Conservation (phyloP, 2,888 invertebrate genomes). For the Ferdinandea cuprea region DNA sequence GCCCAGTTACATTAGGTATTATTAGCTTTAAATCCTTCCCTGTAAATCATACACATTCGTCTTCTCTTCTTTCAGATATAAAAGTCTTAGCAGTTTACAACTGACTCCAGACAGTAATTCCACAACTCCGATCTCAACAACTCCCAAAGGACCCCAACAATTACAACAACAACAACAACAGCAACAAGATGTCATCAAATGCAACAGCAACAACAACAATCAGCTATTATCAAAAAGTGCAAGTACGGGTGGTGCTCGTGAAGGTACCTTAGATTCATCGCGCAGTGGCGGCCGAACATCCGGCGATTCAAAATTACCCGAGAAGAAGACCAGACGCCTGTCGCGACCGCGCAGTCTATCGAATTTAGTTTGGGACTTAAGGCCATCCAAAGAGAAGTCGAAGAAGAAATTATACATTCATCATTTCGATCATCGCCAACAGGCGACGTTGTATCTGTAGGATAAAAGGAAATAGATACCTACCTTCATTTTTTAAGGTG, state of each 20-base stretch:
- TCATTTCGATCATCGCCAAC: slow-evolving; percentile 83
- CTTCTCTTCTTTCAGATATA: slow-evolving; percentile 79
- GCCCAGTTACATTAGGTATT: too few species aligned
- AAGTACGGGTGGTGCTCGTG: slow-evolving; percentile 84
- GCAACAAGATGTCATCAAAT: slow-evolving; percentile 80
- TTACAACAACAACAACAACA: slow-evolving; percentile 72
- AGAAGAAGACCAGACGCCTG: slow-evolving; percentile 91
- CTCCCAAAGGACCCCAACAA: slow-evolving; percentile 80
- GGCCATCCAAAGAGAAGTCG: slow-evolving; percentile 83
- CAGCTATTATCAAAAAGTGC: slow-evolving; percentile 78
- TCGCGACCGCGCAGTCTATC: slow-evolving; percentile 93
- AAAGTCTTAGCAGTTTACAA: slow-evolving; percentile 83
- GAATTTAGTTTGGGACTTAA: slow-evolving; percentile 92
- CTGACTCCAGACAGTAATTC: slow-evolving; percentile 82
- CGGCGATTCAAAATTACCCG: slow-evolving; percentile 93
- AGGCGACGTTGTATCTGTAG: slow-evolving; percentile 83
- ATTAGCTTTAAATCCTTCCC: too few species aligned
- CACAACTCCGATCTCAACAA: slow-evolving; percentile 82
- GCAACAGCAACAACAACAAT: slow-evolving; percentile 76
- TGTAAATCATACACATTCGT: background rate
- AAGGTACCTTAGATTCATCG: slow-evolving; percentile 94
- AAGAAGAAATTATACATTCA: slow-evolving; percentile 83
- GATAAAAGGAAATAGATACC: slow-evolving; percentile 46
- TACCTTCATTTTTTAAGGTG: slow-evolving; percentile 55
- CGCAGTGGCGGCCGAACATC: slow-evolving; percentile 94